phyloP scores from a whole-genome alignment of 2,888 invertebrate genomes.

The Drosophila monieri region DNA sequence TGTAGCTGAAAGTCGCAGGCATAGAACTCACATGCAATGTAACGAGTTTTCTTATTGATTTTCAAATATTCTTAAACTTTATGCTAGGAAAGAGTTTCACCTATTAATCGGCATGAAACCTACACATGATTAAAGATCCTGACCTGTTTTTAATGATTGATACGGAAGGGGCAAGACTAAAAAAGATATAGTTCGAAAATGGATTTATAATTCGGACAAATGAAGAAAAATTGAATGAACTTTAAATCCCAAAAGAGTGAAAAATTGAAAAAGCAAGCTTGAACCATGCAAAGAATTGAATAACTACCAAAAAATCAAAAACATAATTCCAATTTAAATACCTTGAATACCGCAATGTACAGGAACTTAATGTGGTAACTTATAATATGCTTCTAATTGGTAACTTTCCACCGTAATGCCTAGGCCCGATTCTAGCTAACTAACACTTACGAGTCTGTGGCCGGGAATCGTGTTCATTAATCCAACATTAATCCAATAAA shows the following conservation, averaged over 20 bases:
- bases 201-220: slow-evolving; percentile 8
- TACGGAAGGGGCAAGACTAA: neutral
- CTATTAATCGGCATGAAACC: slow-evolving; percentile 19
- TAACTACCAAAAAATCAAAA: neutral
- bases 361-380: slow-evolving; percentile 23
- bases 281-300: slow-evolving; percentile 39
- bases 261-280: slow-evolving; percentile 20
- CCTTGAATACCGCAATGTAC: slow-evolving; percentile 15
- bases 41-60: neutral
- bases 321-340: neutral
- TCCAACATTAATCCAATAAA: slow-evolving; percentile 29
- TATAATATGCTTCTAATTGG: slow-evolving; percentile 13
- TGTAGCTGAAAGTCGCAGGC: slow-evolving; percentile 23
- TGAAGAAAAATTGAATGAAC: neutral
- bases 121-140: neutral
- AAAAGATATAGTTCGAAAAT: neutral
- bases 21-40: slow-evolving; percentile 24
- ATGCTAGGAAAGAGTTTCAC: slow-evolving; percentile 17
- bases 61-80: slow-evolving; percentile 1
- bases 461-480: slow-evolving; percentile 1
- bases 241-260: neutral
- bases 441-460: neutral
- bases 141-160: neutral
- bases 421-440: slow-evolving; percentile 1
- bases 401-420: slow-evolving; percentile 11